phyloP scores from a whole-genome alignment of 2,797 vertebrate genomes.

The Clarias laeviceps region DNA sequence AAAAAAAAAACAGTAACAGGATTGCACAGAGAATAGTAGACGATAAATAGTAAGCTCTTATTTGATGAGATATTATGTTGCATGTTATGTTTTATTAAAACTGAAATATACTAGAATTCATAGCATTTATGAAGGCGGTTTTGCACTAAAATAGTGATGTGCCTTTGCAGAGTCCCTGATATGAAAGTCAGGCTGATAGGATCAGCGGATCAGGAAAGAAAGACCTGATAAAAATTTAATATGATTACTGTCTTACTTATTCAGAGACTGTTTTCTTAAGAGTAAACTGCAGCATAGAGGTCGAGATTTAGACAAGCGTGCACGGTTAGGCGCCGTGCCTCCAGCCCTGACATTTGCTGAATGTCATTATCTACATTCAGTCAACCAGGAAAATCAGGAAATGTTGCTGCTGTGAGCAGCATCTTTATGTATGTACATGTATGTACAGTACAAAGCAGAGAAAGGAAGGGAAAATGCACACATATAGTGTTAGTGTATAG shows the following conservation, averaged over 20 bases:
- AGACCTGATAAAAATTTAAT: conserved; percentile 1
- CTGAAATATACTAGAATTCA: neutral
- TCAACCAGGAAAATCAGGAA: conserved; percentile 61
- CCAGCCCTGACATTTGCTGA: conserved; percentile 57
- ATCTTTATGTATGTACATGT: neutral
- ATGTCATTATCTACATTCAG: conserved; percentile 61
- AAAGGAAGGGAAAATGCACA: neutral
- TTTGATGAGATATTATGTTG: neutral
- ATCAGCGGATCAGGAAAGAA: conserved; percentile 8
- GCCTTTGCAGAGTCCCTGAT: neutral
- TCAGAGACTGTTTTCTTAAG: conserved; percentile 13
- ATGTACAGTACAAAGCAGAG: neutral
- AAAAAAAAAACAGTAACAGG: neutral
- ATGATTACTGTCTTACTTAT: conserved; percentile 22
- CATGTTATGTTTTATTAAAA: conserved; percentile 1
- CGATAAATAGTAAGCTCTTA: neutral
- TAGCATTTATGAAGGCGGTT: neutral
- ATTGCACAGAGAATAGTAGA: neutral
- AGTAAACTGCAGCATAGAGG: conserved; percentile 5
- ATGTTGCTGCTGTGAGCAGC: conserved; percentile 54
- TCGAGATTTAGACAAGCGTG: conserved; percentile 21
- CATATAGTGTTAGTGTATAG: neutral
- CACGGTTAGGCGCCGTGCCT: conserved; percentile 26
- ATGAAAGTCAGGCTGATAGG: neutral
- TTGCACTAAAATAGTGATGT: neutral